These are phyloP conservation scores for Crenuchus spilurus DNA, from an alignment of 2,797 vertebrate species.

Conservation along the genomic window DNA sequence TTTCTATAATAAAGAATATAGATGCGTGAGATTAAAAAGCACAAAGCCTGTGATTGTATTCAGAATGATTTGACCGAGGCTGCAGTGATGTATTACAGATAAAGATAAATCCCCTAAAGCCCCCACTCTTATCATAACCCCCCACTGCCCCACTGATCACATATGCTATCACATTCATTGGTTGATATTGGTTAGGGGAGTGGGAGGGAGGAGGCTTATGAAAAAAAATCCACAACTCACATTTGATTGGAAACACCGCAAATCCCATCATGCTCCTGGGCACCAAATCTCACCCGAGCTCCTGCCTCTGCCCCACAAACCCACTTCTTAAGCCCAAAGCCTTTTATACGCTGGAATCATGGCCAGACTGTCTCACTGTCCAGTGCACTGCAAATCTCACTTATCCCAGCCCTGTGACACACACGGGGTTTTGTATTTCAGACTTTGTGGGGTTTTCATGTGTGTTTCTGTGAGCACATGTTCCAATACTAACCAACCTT, in stretches of 20 bases:
- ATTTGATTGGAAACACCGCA: constrained; percentile 77
- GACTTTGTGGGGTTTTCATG: background rate
- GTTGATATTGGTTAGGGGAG: background rate
- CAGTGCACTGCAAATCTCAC: constrained; percentile 58
- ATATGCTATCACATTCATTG: background rate
- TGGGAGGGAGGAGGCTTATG: constrained; percentile 10
- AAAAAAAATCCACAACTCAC: constrained; percentile 38
- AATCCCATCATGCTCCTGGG: constrained; percentile 69
- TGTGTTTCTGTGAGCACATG: background rate
- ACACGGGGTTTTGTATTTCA: background rate
- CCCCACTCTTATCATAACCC: background rate
- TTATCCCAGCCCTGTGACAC: constrained; percentile 3
- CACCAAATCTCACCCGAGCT: constrained; percentile 69
- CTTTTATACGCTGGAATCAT: constrained; percentile 66
- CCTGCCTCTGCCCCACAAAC: constrained; percentile 72
- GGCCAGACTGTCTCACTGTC: constrained; percentile 67
- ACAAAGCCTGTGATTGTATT: background rate
- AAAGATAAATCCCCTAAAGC: constrained; percentile 3
- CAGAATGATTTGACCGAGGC: background rate
- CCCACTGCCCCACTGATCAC: background rate
- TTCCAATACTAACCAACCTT: no score
- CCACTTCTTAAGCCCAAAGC: constrained; percentile 81
- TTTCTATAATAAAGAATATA: background rate
- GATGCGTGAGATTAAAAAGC: background rate
- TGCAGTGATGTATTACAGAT: background rate